Conservation (phyloP, 2,797 vertebrate genomes). For the Muscicapa striata region DNA sequence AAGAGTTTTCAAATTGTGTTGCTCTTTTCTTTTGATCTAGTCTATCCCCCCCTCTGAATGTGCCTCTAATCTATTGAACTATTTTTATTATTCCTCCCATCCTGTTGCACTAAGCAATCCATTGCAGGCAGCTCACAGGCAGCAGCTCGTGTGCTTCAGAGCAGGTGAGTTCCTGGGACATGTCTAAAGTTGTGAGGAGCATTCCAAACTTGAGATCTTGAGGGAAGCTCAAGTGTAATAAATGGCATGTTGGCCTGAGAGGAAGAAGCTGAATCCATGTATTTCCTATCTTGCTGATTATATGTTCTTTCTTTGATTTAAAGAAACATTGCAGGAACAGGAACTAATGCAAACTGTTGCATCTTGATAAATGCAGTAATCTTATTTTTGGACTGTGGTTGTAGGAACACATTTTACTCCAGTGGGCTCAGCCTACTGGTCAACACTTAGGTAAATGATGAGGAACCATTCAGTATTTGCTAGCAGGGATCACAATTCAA, state of each 20-base stretch:
- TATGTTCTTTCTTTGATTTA: neutral
- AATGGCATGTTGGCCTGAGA: neutral
- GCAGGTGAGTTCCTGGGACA: too few species aligned
- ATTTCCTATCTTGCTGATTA: neutral
- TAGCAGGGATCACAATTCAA: neutral
- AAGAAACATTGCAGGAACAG: neutral
- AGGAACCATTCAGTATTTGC: fast-evolving
- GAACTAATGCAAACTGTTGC: neutral
- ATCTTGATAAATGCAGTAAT: neutral
- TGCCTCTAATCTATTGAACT: neutral
- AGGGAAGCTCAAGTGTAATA: neutral
- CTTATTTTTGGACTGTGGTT: neutral
- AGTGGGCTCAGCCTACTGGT: neutral
- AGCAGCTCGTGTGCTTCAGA: neutral
- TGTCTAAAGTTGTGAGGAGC: neutral
- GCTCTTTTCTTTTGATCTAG: neutral
- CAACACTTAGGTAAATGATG: neutral
- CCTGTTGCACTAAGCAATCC: neutral
- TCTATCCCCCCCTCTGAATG: fast-evolving
- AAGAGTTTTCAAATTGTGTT: neutral
- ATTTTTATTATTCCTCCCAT: neutral
- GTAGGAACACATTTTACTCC: neutral
- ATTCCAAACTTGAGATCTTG: neutral
- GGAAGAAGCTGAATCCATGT: neutral
- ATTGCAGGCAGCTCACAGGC: neutral